phyloP scores from a whole-genome alignment of 2,888 invertebrate genomes.

The Notocelia uddmanniana region DNA sequence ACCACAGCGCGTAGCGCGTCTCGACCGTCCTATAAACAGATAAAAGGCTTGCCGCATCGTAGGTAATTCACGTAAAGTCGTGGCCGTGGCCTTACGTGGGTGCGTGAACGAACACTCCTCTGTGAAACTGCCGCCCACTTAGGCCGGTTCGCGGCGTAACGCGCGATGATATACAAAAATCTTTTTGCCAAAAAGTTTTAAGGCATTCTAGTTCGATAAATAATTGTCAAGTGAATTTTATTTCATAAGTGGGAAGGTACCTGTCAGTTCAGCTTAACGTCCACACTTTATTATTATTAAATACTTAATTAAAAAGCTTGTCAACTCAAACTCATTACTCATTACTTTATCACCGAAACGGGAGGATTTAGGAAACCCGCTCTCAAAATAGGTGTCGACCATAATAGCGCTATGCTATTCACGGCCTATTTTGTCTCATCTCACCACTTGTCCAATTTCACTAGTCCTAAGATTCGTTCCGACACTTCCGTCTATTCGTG shows the following conservation, averaged over 20 bases:
- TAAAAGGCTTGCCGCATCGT: no score
- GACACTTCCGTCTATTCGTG: no score
- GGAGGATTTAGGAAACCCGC: background rate
- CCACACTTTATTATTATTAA: background rate
- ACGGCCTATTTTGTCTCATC: background rate
- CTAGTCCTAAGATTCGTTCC: background rate
- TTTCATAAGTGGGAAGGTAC: no score
- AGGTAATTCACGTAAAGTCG: no score
- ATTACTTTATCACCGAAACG: background rate
- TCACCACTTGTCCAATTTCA: background rate
- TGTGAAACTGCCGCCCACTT: no score
- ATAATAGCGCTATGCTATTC: slow-evolving; percentile 13
- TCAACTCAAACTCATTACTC: background rate
- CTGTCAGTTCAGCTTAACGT: background rate
- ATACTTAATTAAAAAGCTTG: slow-evolving; percentile 1
- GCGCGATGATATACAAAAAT: no score
- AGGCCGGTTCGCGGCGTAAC: no score
- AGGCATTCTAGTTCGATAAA: background rate
- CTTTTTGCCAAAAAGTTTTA: no score
- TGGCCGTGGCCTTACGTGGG: no score
- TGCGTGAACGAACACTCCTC: no score
- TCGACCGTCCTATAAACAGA: no score
- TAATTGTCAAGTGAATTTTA: background rate
- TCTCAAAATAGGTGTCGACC: slow-evolving; percentile 20
- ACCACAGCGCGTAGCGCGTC: no score